Conservation (phyloP, 2,888 invertebrate genomes). For the Malthinus flaveolus region DNA sequence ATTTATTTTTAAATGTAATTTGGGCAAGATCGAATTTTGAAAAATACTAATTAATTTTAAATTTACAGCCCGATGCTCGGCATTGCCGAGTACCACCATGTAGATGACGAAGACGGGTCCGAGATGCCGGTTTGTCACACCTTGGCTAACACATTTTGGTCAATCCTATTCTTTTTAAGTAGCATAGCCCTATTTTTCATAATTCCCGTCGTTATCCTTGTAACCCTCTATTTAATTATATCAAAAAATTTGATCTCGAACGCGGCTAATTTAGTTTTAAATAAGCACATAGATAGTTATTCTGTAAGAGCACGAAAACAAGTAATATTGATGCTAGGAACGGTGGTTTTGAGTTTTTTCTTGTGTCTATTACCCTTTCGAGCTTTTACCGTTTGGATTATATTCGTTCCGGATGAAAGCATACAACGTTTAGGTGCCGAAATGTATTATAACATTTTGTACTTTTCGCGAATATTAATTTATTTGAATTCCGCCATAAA, state of each 20-base stretch:
- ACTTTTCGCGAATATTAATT: conserved; percentile 83
- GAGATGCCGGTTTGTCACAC: conserved; percentile 77
- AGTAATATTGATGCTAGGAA: conserved; percentile 84
- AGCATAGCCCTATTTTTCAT: conserved; percentile 80
- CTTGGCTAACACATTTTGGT: conserved; percentile 75
- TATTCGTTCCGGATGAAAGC: conserved; percentile 72
- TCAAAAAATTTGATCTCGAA: conserved; percentile 79
- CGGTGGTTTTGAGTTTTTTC: conserved; percentile 87
- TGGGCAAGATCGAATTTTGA: not conserved
- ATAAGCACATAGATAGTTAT: conserved; percentile 73
- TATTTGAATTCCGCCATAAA: conserved; percentile 90
- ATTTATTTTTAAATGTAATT: not conserved
- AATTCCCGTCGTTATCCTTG: conserved; percentile 76
- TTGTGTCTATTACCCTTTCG: conserved; percentile 86
- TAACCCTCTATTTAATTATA: conserved; percentile 81
- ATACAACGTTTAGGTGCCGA: conserved; percentile 72
- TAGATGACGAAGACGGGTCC: conserved; percentile 71
- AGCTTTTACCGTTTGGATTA: conserved; percentile 80
- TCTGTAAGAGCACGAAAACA: conserved; percentile 75
- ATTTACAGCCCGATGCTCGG: conserved; percentile 77
- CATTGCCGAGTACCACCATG: conserved; percentile 72
- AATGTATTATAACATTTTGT: conserved; percentile 79
- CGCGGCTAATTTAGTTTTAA: conserved; percentile 67
- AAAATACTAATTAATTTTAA: conserved; percentile 43
- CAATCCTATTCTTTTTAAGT: conserved; percentile 77